Evolutionary conservation across 2,888 invertebrate species (phyloP).

Genomic region (Hoplodrina blanda): DNA sequence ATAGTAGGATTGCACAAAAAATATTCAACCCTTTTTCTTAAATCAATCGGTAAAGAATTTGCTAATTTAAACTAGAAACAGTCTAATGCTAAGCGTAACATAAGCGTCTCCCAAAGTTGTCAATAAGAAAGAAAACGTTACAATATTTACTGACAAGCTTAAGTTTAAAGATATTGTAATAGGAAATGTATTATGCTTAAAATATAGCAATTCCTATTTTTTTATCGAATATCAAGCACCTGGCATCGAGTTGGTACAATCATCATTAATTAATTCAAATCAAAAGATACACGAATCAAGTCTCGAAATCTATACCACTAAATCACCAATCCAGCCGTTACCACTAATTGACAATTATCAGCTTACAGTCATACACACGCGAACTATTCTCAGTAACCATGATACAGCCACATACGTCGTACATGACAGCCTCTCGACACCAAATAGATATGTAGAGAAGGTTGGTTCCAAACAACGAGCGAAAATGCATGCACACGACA

Average conservation of each 20-base stretch:
- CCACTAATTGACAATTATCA: conserved; percentile 45
- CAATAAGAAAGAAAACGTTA: no score
- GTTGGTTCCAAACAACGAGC: background rate
- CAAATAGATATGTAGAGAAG: conserved; percentile 7
- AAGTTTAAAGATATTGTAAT: no score
- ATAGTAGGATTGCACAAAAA: no score
- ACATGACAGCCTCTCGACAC: conserved; percentile 15
- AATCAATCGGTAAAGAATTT: no score
- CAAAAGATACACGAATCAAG: conserved; percentile 20
- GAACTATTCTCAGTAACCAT: conserved; percentile 29
- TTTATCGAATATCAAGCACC: no score
- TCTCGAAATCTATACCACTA: conserved; percentile 14
- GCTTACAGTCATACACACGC: conserved; percentile 26
- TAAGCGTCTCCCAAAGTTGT: no score
- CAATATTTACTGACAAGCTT: no score
- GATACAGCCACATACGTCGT: conserved; percentile 34
- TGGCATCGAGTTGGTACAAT: background rate
- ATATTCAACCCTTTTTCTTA: no score
- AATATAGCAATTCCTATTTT: no score
- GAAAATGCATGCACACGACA: background rate
- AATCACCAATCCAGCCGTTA: conserved; percentile 39
- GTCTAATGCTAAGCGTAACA: no score
- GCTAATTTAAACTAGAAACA: no score
- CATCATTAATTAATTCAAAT: conserved; percentile 9
- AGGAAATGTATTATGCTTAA: no score